Base-by-base conservation (phyloP, 2,888 invertebrate species). In the Meta bourneti region DNA sequence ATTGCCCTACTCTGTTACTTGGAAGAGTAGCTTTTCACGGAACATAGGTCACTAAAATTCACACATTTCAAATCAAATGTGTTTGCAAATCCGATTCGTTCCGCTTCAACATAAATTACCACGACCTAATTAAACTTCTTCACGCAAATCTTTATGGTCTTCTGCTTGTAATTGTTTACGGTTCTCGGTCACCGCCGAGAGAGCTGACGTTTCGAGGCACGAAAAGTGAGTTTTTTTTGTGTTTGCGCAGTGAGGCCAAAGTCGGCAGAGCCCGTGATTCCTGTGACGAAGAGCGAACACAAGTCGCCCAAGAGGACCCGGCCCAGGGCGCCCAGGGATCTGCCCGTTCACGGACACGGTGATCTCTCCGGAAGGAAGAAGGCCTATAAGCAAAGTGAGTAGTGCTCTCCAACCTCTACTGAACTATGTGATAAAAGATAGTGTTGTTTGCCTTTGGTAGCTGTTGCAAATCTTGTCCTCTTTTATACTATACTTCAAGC, bases 231-330 rank as follows among this genome's bases (percentile, higher is more conserved):
- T 34, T 1, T 34, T 34, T 34, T 34, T 34, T 34, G 4, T 34
- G 34, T 34, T 34, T 34, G 34, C 51, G 11, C 74, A 92, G 92
- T 92, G 75, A 49, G 92, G 16, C 92, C 92, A 6, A 92, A 92
- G 78, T 89, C 89, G 5, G 92, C 92, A 11, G 92, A 92, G 11
- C 92, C 92, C 20, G 92, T 92, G 81, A 89, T 92, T 51, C 89
- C 92, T 2, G 89, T 86, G 19, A 34, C 34, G 34, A 91, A 83
- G 48, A 80, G 87, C 11, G 87, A 91, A 54, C 88, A 92, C 85
- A 89, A 89, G 70, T 89, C 89, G 16, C 92, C 92, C 34, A 92
- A 92, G 86, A 92, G 89, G 61, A 92, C 85, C 34, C 77, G 92
- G 11, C 92, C 92, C 54, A 89, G 78, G 70, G 92, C 92, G 7